Evolutionary conservation across 2,888 invertebrate genomes (phyloP), one percentile per base, ranked within the genome.

Genomic region (Apodemia zela): DNA sequence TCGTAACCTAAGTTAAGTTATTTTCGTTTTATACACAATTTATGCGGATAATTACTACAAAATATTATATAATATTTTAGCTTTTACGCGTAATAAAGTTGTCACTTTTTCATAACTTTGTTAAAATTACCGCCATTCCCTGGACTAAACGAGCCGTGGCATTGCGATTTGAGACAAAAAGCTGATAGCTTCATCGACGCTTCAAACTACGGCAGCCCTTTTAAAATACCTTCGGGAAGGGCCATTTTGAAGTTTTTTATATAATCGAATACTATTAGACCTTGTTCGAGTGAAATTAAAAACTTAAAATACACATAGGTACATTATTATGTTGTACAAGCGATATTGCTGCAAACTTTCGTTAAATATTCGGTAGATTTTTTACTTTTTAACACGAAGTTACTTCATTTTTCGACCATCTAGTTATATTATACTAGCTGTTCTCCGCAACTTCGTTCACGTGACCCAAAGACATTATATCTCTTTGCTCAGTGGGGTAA

Each of bases 221-320:
- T 68, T 66, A 65, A 68, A 66, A 69, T 71, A 65, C 66, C 51
- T 51, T 29, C 17, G 42, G 18, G 49, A 47, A 60, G 45, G 60
- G 38, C 35, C 11, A 33, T 60, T 45, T 60, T 57, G 21, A 51
- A 21, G 18, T 13, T 51, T 33, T 58, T 42, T 42, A 15, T 42
- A 42, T 42, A 42, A 15, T 15, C 42, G 38, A 38, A 38, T 38
- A 38, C 11, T 38, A 38, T 38, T 13, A 38, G 38, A 38, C 38
- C 10, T 38, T 38, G 38, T 11, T 11, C 2, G 38, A 11, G 13
- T 38, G 13, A 13, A 33, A 33, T 33, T 33, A 33, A 33, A 33
- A 33, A 8, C 8, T n/a, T n/a, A n/a, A n/a, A n/a, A n/a, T n/a
- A n/a, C n/a, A n/a, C n/a, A n/a, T n/a, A 4, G 25, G 4, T 25